These are phyloP conservation scores for Mythimna lalbum DNA, from an alignment of 2,888 invertebrate species.

Conservation along the genomic window DNA sequence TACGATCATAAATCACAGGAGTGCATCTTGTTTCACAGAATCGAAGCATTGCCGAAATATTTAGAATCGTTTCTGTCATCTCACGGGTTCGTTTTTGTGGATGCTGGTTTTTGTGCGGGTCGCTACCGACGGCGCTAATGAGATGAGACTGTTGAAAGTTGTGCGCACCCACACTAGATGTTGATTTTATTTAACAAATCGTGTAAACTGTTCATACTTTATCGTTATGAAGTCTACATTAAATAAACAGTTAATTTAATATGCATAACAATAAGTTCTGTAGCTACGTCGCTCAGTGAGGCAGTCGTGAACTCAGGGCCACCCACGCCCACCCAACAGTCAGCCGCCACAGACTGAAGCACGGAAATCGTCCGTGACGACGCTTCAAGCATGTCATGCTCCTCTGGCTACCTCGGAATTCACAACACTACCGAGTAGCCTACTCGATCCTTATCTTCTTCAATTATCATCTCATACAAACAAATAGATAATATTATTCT, in stretches of 20 bases:
- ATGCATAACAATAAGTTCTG: constrained; percentile 30
- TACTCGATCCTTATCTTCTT: constrained; percentile 48
- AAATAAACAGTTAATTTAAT: constrained; percentile 46
- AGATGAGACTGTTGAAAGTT: constrained; percentile 71
- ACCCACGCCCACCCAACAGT: constrained; percentile 68
- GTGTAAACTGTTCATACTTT: constrained; percentile 4
- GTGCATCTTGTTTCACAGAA: constrained; percentile 86
- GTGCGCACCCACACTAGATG: constrained; percentile 34
- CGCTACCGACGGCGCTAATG: constrained; percentile 82
- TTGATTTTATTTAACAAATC: constrained; percentile 27
- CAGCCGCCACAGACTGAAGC: constrained; percentile 50
- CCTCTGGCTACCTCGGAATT: constrained; percentile 40
- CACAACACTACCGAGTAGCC: constrained; percentile 37
- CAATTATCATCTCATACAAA: constrained; percentile 59
- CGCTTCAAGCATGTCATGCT: constrained; percentile 55
- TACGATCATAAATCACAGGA: constrained; percentile 83
- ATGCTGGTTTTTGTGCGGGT: constrained; percentile 74
- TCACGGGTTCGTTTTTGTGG: constrained; percentile 79
- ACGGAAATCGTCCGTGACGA: constrained; percentile 66
- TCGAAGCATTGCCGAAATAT: constrained; percentile 87
- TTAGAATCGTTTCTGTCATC: constrained; percentile 87
- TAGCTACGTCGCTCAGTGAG: constrained; percentile 46
- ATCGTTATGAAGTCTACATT: constrained; percentile 2
- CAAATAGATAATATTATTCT: constrained; percentile 29
- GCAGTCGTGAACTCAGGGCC: constrained; percentile 71